Evolutionary conservation across 2,797 vertebrate species (phyloP), one percentile per base, ranked within the genome.

Genomic region (Manis pentadactyla): DNA sequence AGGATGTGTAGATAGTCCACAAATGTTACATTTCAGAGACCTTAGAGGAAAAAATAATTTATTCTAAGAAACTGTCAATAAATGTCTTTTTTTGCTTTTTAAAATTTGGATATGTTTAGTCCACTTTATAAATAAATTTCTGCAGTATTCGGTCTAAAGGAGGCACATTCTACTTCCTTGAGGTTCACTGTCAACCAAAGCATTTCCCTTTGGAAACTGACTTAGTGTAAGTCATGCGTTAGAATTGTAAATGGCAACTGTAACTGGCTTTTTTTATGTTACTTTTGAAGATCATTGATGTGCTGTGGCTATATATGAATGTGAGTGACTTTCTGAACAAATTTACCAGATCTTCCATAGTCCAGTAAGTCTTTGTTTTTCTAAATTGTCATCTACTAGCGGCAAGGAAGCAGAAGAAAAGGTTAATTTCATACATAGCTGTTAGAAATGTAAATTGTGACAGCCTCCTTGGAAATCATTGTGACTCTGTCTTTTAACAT

Each of bases 11-110:
- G 61, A 34, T 94, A 83, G 55, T 88, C 68, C 53, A 51, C 42
- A 89, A 42, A 31, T 87, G 75, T 83, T 92, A 95, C 49, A 42
- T 95, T 93, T 90, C 87, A 96, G 83, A 96, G 59, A 83, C 46
- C 51, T 84, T 53, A 87, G 42, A 63, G 74, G 29, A 83, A 92
- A 84, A 82, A n/a, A 46, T 81, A 77, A 92, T 77, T 96, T 88
- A 92, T 81, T 75, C 87, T 88, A 81, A 79, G 14, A 87, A 68
- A 90, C 15, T 85, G 5, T 93, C 77, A 89, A 68, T 83, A 83
- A 15, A 68, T 93, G 4, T 85, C 66, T 86, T 53, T 57, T 42
- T 57, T 42, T 94, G 37, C 73, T 95, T 94, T 94, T 91, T 73
- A 57, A 93, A 87, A 19, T 49, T 66, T 84, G n/a, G 49, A 39